Evolutionary conservation across 1,140 invertebrate species (phyloP).

Genomic region (Sminthurinus signatus): DNA sequence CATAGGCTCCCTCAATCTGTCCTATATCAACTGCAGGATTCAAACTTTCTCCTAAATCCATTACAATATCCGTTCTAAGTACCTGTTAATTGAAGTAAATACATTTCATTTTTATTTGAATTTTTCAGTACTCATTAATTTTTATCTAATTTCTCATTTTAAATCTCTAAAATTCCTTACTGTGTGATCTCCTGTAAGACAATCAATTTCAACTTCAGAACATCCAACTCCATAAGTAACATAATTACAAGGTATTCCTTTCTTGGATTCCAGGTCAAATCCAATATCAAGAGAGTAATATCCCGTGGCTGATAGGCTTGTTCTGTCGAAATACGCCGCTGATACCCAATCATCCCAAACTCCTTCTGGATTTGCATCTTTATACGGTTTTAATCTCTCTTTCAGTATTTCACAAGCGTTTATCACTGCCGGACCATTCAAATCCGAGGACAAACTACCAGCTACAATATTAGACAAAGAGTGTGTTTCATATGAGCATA

Average conservation of each 20-base stretch:
- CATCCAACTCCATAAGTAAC: slow-evolving; percentile 70
- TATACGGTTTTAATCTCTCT: slow-evolving; percentile 68
- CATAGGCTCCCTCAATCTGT: slow-evolving; percentile 64
- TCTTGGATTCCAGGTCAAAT: slow-evolving; percentile 55
- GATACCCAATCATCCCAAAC: slow-evolving; percentile 78
- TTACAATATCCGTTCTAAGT: slow-evolving; percentile 60
- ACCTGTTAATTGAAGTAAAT: slow-evolving; percentile 43
- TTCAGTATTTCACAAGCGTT: slow-evolving; percentile 68
- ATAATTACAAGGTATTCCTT: slow-evolving; percentile 66
- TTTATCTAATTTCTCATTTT: slow-evolving; percentile 83
- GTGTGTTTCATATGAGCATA: no score
- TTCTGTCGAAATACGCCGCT: slow-evolving; percentile 68
- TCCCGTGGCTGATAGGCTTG: slow-evolving; percentile 76
- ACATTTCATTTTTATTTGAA: neutral
- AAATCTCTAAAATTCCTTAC: slow-evolving; percentile 44
- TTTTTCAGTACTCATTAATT: slow-evolving; percentile 63
- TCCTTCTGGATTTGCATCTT: slow-evolving; percentile 64
- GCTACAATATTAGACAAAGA: no score
- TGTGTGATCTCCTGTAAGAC: slow-evolving; percentile 76
- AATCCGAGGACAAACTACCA: slow-evolving; percentile 79
- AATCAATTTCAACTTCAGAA: slow-evolving; percentile 79
- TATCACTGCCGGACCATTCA: slow-evolving; percentile 90
- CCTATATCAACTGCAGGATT: slow-evolving; percentile 66
- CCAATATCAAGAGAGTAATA: slow-evolving; percentile 49
- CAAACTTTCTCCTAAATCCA: slow-evolving; percentile 61